Evolutionary conservation across 1,140 invertebrate genomes (phyloP).

Genomic region (Glossosoma conforme): DNA sequence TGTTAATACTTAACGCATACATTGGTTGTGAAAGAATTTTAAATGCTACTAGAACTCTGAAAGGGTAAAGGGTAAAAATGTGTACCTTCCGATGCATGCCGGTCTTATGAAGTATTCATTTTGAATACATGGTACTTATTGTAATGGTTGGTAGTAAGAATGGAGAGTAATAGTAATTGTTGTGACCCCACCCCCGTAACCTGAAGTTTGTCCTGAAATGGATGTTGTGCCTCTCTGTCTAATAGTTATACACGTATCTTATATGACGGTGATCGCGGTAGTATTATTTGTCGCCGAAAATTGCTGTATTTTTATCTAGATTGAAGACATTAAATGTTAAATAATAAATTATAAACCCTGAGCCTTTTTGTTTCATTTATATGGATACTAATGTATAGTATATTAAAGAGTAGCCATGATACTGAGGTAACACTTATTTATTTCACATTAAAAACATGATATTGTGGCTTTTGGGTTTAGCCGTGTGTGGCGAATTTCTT

Average conservation of each 20-base stretch:
- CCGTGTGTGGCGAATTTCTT: too few species aligned
- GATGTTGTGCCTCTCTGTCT: slow-evolving; percentile 31
- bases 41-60: slow-evolving; percentile 27
- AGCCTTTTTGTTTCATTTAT: too few species aligned
- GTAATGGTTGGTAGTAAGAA: slow-evolving; percentile 5
- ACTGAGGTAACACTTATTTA: too few species aligned
- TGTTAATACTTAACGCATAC: too few species aligned
- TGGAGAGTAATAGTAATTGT: slow-evolving; percentile 7
- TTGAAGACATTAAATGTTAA: slow-evolving; percentile 30
- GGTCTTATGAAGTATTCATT: slow-evolving; percentile 28
- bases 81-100: slow-evolving; percentile 28
- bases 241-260: slow-evolving; percentile 25
- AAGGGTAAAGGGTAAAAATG: slow-evolving; percentile 28
- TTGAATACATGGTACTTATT: too few species aligned
- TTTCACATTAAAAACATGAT: too few species aligned
- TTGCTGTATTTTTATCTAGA: slow-evolving; percentile 30
- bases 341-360: slow-evolving; percentile 24
- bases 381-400: too few species aligned
- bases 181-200: slow-evolving; percentile 14
- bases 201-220: slow-evolving; percentile 29
- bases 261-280: slow-evolving; percentile 26
- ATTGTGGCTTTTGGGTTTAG: too few species aligned
- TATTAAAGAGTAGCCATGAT: too few species aligned
- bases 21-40: slow-evolving; percentile 29
- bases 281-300: slow-evolving; percentile 20